Evolutionary conservation across 92 coral and sea anemone species (phyloP).

Genomic region (Galaxea fascicularis): DNA sequence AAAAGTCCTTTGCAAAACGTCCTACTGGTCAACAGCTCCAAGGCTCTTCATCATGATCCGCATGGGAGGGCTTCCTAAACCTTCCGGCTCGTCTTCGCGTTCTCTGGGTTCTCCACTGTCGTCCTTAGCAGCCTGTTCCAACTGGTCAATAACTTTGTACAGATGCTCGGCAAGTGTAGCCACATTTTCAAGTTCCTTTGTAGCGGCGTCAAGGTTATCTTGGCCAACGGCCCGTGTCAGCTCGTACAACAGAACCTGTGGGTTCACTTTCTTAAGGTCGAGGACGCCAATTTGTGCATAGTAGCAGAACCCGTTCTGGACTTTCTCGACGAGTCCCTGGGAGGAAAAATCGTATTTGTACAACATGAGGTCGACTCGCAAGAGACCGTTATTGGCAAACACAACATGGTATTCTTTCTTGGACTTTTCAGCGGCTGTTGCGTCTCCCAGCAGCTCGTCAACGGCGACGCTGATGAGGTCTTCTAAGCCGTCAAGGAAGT

Average conservation of each 20-base stretch:
- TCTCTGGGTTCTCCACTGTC: too few species aligned
- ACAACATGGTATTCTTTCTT: constrained; percentile 29
- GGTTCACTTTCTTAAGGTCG: constrained; percentile 36
- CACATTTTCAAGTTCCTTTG: constrained; percentile 23
- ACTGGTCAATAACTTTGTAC: neutral
- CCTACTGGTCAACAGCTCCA: too few species aligned
- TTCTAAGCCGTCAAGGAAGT: constrained; percentile 33
- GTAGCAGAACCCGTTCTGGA: constrained; percentile 44
- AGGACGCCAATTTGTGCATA: constrained; percentile 49
- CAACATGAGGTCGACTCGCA: constrained; percentile 48
- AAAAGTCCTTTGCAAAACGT: too few species aligned
- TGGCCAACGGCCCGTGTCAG: constrained; percentile 48
- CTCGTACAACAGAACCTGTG: constrained; percentile 55
- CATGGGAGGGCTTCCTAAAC: too few species aligned
- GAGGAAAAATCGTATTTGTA: too few species aligned
- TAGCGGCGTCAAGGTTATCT: constrained; percentile 18
- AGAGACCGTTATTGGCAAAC: constrained; percentile 44
- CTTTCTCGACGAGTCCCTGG: constrained; percentile 26
- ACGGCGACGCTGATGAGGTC: too few species aligned
- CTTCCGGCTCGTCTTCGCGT: too few species aligned
- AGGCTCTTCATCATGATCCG: too few species aligned
- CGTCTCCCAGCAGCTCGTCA: constrained; percentile 47
- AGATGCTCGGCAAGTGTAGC: constrained; percentile 50
- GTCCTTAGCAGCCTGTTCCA: constrained; percentile 20
- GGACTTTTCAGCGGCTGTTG: constrained; percentile 27